phyloP scores from a whole-genome alignment of 1,140 invertebrate species.

The Akabosia matsudoensis region DNA sequence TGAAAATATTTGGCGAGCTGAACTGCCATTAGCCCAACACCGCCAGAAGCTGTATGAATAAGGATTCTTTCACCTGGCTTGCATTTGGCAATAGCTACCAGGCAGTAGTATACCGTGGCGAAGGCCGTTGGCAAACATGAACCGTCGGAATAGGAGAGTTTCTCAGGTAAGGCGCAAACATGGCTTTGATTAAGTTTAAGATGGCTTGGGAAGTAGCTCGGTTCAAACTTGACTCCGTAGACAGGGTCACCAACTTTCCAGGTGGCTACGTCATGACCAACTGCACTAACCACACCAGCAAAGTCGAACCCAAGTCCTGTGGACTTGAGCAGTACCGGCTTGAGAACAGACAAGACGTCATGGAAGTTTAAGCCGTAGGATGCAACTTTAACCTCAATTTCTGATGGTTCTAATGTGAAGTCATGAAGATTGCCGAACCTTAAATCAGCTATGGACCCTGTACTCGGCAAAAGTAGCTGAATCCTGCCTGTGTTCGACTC shows the following conservation, averaged over 20 bases:
- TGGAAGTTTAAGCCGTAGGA: neutral
- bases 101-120: neutral
- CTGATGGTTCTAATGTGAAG: neutral
- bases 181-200: neutral
- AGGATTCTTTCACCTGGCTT: neutral
- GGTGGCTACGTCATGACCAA: neutral
- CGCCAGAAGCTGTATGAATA: slow-evolving; percentile 28
- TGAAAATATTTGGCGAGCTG: neutral
- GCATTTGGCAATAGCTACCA: neutral
- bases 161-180: neutral
- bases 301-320: neutral
- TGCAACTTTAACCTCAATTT: neutral
- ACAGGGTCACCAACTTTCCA: neutral
- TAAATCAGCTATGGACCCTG: neutral
- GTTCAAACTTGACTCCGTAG: neutral
- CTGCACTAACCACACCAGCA: neutral
- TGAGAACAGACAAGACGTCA: neutral
- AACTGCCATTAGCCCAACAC: slow-evolving; percentile 12
- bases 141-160: neutral
- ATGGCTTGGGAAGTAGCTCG: neutral
- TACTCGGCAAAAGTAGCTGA: neutral
- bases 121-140: neutral
- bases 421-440: neutral
- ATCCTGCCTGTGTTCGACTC: neutral
- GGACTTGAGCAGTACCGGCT: neutral